Conservation (phyloP, 2,113 vertebrate species). For the Nycticryphes semicollaris region DNA sequence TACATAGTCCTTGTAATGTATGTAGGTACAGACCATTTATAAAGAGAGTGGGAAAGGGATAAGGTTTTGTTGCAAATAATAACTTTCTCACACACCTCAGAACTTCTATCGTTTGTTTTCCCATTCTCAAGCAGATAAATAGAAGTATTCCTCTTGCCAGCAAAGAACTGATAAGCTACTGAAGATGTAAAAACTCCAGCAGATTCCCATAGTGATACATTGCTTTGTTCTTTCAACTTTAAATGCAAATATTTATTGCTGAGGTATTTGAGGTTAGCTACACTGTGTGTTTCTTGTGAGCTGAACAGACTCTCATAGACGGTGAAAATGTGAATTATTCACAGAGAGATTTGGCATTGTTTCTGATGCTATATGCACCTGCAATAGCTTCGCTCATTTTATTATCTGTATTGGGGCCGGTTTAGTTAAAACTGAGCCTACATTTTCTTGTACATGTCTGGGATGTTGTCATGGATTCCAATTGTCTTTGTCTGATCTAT, state of each 20-base stretch:
- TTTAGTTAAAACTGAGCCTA: not conserved
- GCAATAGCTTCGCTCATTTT: not conserved
- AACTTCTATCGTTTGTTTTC: not conserved
- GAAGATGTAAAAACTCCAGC: conserved; percentile 10
- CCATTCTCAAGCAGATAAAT: not conserved
- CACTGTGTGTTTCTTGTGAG: not conserved
- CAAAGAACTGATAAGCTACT: not conserved
- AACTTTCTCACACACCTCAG: not conserved
- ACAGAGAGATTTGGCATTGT: not conserved
- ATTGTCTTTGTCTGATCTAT: not conserved
- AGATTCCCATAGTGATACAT: not conserved
- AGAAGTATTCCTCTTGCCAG: not conserved
- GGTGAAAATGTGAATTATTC: not conserved
- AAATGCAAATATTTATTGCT: not conserved
- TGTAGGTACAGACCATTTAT: not conserved
- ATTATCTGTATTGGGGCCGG: not conserved
- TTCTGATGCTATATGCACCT: not conserved
- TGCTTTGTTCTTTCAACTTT: not conserved
- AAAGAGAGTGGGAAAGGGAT: not conserved
- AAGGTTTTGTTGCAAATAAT: not conserved
- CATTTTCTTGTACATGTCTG: not conserved
- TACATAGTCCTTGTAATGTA: not conserved
- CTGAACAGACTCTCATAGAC: not conserved
- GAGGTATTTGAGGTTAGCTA: not conserved
- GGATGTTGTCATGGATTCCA: not conserved